Base-by-base conservation (phyloP, 2,113 vertebrate genomes). In the Pardalotus punctatus region DNA sequence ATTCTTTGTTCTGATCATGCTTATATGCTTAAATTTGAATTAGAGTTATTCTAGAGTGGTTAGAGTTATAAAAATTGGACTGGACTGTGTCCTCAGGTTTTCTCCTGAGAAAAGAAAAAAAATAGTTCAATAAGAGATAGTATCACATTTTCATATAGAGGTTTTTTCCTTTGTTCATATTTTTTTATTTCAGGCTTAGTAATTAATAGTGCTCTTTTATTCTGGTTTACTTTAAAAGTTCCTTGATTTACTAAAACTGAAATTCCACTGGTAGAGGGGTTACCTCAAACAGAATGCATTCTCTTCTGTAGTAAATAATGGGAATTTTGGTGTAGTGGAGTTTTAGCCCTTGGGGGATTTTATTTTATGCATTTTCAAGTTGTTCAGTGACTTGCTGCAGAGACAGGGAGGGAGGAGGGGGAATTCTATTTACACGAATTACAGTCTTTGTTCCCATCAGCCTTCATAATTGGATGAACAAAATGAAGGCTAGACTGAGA, bases 401-500 rank as follows among this genome's bases (percentile, higher is more conserved):
- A 70, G 50, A 57, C n/a, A 51, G 28, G 40, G 35, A 86, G 12
- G 64, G 47, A 91, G 86, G 33, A 91, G 54, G 83, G 35, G 65
- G 81, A 93, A 95, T 95, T 31, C n/a, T 69, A 53, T 80, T 96
- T 86, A 84, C 77, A 81, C 33, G 12, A 88, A 91, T 92, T 81
- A 91, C 40, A 61, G 42, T 81, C 86, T 96, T 89, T 95, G 60
- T 89, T 94, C 72, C 77, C 60, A 70, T 91, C 86, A 83, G 33
- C 50, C 33, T 79, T 86, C 64, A 38, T 91, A 89, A 95, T 6
- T 86, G 64, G 42, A 62, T 84, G 86, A 89, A 70, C 28, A 77
- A 94, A 91, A 86, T 0, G 0, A 86, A 78, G 13, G 16, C 38
- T 62, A 17, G 29, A 66, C 47, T 86, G 67, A 36, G 71, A 90